phyloP scores from a whole-genome alignment of 2,888 invertebrate species.

The Diplolepis rosae region DNA sequence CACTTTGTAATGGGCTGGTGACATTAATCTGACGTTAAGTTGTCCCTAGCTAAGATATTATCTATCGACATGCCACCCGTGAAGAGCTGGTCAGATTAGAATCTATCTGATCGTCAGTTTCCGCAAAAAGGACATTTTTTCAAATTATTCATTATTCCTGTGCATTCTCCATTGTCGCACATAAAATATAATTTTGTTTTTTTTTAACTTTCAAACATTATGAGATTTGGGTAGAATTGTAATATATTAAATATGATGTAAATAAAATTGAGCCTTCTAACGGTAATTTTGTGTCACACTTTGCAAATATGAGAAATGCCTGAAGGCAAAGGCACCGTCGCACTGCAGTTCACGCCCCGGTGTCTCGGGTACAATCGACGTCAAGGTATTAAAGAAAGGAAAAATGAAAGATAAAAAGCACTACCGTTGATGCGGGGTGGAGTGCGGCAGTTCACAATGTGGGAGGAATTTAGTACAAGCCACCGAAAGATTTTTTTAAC shows the following conservation, averaged over 20 bases:
- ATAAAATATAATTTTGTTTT: too few relatives aligned
- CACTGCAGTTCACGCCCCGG: constrained; percentile 61
- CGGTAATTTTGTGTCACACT: constrained; percentile 26
- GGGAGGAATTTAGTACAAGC: constrained; percentile 60
- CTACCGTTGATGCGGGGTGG: constrained; percentile 46
- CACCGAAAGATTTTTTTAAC: constrained; percentile 50
- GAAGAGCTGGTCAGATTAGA: background rate
- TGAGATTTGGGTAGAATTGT: too few relatives aligned
- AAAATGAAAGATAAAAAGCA: constrained; percentile 53
- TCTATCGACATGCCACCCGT: constrained; percentile 42
- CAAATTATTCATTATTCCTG: background rate
- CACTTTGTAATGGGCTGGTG: constrained; percentile 49
- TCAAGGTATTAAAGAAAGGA: constrained; percentile 49
- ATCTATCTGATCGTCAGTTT: background rate
- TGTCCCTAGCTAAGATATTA: constrained; percentile 55
- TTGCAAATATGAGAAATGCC: constrained; percentile 29
- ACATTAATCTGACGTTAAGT: constrained; percentile 65
- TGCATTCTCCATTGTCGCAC: background rate
- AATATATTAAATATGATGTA: too few relatives aligned
- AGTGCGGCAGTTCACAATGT: constrained; percentile 61
- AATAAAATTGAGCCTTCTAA: constrained; percentile 3
- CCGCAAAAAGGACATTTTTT: background rate
- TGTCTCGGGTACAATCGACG: constrained; percentile 60
- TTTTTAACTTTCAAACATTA: too few relatives aligned
- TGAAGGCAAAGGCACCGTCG: constrained; percentile 22